Conservation (phyloP, 2,797 vertebrate species). For the Eulemur coronatus region DNA sequence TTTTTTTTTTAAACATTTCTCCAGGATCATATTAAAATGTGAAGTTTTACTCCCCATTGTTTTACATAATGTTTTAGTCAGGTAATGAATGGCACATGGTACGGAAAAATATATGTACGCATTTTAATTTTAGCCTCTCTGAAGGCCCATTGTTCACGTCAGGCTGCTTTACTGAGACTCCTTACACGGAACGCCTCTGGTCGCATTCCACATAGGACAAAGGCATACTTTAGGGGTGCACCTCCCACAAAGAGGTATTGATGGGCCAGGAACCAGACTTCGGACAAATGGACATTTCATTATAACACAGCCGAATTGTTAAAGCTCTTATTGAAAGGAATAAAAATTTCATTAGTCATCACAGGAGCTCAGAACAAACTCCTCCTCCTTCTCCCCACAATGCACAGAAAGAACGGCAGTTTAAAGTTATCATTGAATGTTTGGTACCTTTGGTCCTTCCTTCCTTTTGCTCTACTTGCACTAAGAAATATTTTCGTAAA, state of each 20-base stretch:
- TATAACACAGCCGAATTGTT: slow-evolving; percentile 86
- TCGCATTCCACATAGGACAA: slow-evolving; percentile 85
- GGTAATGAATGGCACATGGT: slow-evolving; percentile 77
- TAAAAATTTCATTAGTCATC: slow-evolving; percentile 85
- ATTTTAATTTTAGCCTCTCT: slow-evolving; percentile 80
- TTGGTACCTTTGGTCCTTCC: background rate
- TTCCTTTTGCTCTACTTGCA: background rate
- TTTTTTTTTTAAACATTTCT: background rate
- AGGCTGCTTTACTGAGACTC: slow-evolving; percentile 76
- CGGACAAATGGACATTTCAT: slow-evolving; percentile 85
- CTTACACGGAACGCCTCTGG: slow-evolving; percentile 84
- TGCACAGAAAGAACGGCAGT: slow-evolving; percentile 45
- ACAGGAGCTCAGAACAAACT: slow-evolving; percentile 69
- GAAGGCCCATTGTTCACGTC: slow-evolving; percentile 81
- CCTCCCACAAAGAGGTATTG: slow-evolving; percentile 88
- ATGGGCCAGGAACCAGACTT: slow-evolving; percentile 84
- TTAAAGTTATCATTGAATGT: background rate
- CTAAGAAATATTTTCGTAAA: background rate
- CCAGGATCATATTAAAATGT: background rate
- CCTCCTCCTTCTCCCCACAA: slow-evolving; percentile 62
- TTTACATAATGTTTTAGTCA: slow-evolving; percentile 68
- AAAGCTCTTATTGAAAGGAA: slow-evolving; percentile 76
- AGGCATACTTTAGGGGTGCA: slow-evolving; percentile 83
- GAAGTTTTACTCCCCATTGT: background rate
- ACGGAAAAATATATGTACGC: slow-evolving; percentile 72